Evolutionary conservation across 2,888 invertebrate species (phyloP).

Genomic region (Hermodice carunculata): DNA sequence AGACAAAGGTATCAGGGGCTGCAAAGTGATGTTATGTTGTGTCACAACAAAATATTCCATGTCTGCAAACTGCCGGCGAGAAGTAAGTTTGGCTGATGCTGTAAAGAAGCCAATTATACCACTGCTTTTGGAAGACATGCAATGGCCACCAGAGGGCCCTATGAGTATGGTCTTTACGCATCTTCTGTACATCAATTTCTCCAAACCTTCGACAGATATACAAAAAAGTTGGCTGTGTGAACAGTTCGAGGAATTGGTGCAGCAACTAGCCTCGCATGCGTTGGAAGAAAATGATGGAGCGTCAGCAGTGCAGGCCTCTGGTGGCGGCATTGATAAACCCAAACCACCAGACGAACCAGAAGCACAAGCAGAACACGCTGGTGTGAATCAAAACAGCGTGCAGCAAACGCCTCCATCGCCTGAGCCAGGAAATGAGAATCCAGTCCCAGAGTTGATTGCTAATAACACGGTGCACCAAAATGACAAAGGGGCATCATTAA

Average conservation of each 20-base stretch:
- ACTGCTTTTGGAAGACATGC: constrained; percentile 53
- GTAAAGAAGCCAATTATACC: constrained; percentile 62
- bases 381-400: too few relatives aligned
- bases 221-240: background rate
- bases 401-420: too few relatives aligned
- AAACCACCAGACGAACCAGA: too few relatives aligned
- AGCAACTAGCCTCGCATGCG: too few relatives aligned
- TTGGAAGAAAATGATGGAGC: too few relatives aligned
- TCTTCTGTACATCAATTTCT: constrained; percentile 54
- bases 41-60: constrained; percentile 62
- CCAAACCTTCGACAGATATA: constrained; percentile 9
- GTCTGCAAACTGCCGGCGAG: constrained; percentile 61
- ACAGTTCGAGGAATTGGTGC: background rate
- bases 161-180: constrained; percentile 62
- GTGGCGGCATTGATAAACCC: too few relatives aligned
- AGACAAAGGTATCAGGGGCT: constrained; percentile 17
- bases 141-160: constrained; percentile 63
- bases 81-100: constrained; percentile 61
- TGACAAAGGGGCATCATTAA: too few relatives aligned
- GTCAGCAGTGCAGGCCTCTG: too few relatives aligned
- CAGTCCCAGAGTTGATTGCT: too few relatives aligned
- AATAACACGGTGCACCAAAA: too few relatives aligned
- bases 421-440: too few relatives aligned
- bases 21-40: constrained; percentile 51
- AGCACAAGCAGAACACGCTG: too few relatives aligned